A percentile compares a stretch with the other conserved stretches of the same genome.
phyloP scores from a whole-genome alignment of 2,113 vertebrate genomes.

The Dromaius novaehollandiae region DNA sequence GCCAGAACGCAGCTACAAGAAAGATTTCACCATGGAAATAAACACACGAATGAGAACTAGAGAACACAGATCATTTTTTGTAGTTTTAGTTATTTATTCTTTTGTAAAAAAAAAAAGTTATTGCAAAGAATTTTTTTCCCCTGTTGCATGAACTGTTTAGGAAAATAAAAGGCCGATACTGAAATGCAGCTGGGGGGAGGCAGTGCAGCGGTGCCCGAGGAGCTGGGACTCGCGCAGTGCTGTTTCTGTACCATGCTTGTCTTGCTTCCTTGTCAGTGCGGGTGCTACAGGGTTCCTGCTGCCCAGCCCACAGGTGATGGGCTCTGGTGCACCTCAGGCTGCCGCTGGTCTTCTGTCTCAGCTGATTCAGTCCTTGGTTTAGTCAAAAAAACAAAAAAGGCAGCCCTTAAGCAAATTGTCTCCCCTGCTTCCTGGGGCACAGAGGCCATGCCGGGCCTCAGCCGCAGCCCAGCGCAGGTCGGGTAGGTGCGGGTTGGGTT shows the following conservation, averaged over 20 bases:
- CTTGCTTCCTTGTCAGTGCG: accelerated
- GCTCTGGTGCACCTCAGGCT: background rate
- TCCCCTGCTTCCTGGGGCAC: accelerated
- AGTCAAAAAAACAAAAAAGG: background rate
- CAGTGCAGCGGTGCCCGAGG: background rate
- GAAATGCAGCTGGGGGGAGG: background rate
- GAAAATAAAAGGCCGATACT: background rate
- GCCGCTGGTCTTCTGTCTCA: background rate
- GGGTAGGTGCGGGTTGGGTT: background rate
- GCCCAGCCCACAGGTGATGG: background rate
- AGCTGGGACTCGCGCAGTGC: accelerated
- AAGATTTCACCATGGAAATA: constrained; percentile 28
- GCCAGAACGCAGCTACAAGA: background rate
- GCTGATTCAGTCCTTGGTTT: background rate
- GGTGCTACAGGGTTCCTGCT: background rate
- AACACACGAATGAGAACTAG: background rate
- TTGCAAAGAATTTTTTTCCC: background rate
- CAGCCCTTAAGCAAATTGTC: background rate
- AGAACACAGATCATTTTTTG: background rate
- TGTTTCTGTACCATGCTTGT: background rate
- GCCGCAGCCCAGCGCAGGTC: background rate
- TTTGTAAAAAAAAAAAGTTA: constrained; percentile 8
- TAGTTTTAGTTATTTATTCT: constrained; percentile 20
- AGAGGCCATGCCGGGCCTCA: background rate
- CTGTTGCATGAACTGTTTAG: background rate